Evolutionary conservation across 2,888 invertebrate genomes (phyloP), one percentile per base, ranked within the genome.

Genomic region (Galerucella pusilla): DNA sequence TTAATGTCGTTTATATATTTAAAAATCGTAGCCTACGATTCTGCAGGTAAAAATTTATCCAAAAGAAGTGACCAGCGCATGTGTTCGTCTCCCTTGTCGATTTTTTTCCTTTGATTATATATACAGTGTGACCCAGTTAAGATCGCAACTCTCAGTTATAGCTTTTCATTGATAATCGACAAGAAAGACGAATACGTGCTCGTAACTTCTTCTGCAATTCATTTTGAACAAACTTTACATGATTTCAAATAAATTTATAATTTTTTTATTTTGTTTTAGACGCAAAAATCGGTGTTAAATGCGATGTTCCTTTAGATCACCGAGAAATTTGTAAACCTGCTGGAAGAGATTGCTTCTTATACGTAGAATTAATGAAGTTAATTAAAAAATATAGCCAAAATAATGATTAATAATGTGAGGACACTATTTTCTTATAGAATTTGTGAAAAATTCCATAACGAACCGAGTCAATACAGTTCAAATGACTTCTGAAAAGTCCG

Each of bases 251-350:
- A 1, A 1, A 42, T 7, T 42, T 42, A 9, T 9, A 42, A 7
- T 42, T 42, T 42, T 42, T 42, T 1, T 1, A 42, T 7, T 57
- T 67, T 64, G 78, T 85, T 88, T 7, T 88, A 95, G 96, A 96
- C 89, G 94, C 94, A 0, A 94, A 94, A 14, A 90, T 94, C 73
- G 96, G 96, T 1, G 91, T 92, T 28, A 91, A 94, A 71, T 91
- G 92, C 81, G 92, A 93, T 28, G 91, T 96, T 14, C 91, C 93
- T 0, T 89, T 94, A 68, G 94, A 96, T 87, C 96, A 97, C 88
- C 88, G 96, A 60, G 94, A 95, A 86, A 94, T 96, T 75, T 96
- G 96, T 88, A 97, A 97, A 85, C 96, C 96, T 0, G 90, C 92
- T 59, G 92, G 92, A 81, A 88, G 93, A 35, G 87, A 89, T 66